These are phyloP conservation scores for Dallia pectoralis DNA, from an alignment of 2,797 vertebrate genomes.

Conservation along the genomic window DNA sequence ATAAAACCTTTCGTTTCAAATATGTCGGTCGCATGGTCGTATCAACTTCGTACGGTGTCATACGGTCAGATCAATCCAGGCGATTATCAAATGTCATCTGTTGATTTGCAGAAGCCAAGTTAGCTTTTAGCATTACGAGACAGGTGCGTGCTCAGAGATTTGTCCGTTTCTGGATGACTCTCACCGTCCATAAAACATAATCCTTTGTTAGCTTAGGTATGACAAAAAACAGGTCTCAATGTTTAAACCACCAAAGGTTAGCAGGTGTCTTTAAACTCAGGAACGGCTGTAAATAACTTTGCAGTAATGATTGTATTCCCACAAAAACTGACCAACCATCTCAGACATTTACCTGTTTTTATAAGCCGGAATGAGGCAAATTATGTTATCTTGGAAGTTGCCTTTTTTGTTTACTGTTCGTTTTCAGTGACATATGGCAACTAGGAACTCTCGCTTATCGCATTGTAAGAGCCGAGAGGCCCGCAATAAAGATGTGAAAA, in stretches of 20 bases:
- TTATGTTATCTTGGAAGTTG: constrained; percentile 28
- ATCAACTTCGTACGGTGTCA: constrained; percentile 36
- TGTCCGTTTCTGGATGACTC: constrained; percentile 34
- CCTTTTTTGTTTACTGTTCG: constrained; percentile 56
- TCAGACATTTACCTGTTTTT: constrained; percentile 1
- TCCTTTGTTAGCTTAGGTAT: constrained; percentile 31
- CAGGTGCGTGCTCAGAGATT: constrained; percentile 15
- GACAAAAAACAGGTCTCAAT: constrained; percentile 17
- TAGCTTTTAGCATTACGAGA: constrained; percentile 51
- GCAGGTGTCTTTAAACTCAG: background rate
- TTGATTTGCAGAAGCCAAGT: constrained; percentile 47
- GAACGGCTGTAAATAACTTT: constrained; percentile 3
- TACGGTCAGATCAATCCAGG: constrained; percentile 18
- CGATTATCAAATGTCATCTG: constrained; percentile 41
- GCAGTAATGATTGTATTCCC: background rate
- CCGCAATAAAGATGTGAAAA: constrained; percentile 54
- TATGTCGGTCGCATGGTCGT: constrained; percentile 31
- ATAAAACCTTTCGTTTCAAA: constrained; percentile 39
- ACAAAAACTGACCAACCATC: constrained; percentile 23
- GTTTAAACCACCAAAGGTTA: background rate
- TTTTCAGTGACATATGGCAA: constrained; percentile 61
- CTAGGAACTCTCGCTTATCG: constrained; percentile 44
- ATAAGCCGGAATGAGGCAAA: constrained; percentile 2
- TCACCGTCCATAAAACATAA: constrained; percentile 17
- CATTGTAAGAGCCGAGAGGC: constrained; percentile 47